phyloP scores from a whole-genome alignment of 2,113 vertebrate species.

The Thamnaconus septentrionalis region DNA sequence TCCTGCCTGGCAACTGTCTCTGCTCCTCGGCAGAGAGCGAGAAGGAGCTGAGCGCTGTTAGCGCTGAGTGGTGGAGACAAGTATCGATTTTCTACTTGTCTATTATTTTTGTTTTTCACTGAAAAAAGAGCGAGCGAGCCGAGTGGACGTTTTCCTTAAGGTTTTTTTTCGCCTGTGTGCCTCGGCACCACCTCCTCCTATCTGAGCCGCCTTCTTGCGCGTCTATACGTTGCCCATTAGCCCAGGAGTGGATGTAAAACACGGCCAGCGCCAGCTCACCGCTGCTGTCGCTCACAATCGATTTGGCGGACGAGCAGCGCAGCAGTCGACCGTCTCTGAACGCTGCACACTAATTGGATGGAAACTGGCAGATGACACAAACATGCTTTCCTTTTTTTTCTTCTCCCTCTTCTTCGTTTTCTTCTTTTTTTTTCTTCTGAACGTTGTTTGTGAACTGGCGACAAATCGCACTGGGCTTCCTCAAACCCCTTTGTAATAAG shows the following conservation, averaged over 20 bases:
- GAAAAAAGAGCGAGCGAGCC: constrained; percentile 32
- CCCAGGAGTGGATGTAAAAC: constrained; percentile 19
- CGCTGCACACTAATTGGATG: constrained; percentile 56
- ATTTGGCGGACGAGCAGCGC: not conserved
- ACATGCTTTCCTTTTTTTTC: not conserved
- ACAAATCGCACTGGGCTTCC: too few species aligned
- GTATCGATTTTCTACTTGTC: constrained; percentile 69
- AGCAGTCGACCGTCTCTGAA: constrained; percentile 17
- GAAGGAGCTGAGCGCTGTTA: constrained; percentile 45
- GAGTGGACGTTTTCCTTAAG: not conserved
- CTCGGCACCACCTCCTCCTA: constrained; percentile 1
- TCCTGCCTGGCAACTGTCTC: constrained; percentile 60
- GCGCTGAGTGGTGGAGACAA: constrained; percentile 57
- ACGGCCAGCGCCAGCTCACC: not conserved
- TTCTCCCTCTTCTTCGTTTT: too few species aligned
- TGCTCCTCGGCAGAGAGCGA: constrained; percentile 31
- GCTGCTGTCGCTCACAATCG: constrained; percentile 28
- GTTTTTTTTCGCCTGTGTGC: constrained; percentile 1
- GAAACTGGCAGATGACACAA: constrained; percentile 45
- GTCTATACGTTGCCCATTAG: constrained; percentile 44
- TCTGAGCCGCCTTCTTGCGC: constrained; percentile 16
- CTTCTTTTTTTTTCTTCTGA: too few species aligned
- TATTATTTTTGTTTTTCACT: constrained; percentile 70
- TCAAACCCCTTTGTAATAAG: too few species aligned
- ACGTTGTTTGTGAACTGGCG: too few species aligned